Percentiles rank a stretch among this genome's conserved stretches.
phyloP scores from a whole-genome alignment of 2,113 vertebrate species.

The Ondatra zibethicus region DNA sequence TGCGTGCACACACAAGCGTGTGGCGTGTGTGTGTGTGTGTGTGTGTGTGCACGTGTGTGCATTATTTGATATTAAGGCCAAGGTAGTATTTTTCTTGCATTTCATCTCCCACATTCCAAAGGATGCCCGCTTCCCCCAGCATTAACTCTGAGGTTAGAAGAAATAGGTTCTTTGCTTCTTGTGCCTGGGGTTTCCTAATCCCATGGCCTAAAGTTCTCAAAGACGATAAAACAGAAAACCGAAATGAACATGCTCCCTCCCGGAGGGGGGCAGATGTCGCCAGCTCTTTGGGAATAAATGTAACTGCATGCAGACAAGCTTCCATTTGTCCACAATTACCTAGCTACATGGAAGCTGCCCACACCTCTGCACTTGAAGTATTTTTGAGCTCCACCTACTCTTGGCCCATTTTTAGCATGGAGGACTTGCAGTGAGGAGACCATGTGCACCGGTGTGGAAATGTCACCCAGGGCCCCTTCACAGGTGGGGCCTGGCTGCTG shows the following conservation, averaged over 20 bases:
- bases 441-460: conserved; percentile 15
- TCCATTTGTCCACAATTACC: conserved; percentile 78
- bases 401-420: conserved; percentile 65
- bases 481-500: conserved; percentile 24
- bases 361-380: conserved; percentile 71
- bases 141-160: neutral
- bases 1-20: neutral
- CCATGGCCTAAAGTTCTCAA: conserved; percentile 22
- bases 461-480: conserved; percentile 27
- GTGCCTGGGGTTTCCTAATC: neutral
- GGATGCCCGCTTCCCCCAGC: neutral
- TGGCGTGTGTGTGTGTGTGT: too few species aligned
- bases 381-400: conserved; percentile 79
- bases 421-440: conserved; percentile 55
- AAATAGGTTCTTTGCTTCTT: neutral
- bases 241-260: conserved; percentile 22
- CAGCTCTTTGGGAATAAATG: conserved; percentile 67
- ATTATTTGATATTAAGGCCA: conserved; percentile 6
- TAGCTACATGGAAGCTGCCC: conserved; percentile 70
- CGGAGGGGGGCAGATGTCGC: neutral
- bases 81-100: neutral
- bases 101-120: conserved; percentile 14
- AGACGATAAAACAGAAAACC: conserved; percentile 47
- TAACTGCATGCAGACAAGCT: conserved; percentile 45
- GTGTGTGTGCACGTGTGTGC: neutral